These are phyloP conservation scores for Echinops telfairi DNA, from an alignment of 2,113 vertebrate genomes.

Conservation along the genomic window DNA sequence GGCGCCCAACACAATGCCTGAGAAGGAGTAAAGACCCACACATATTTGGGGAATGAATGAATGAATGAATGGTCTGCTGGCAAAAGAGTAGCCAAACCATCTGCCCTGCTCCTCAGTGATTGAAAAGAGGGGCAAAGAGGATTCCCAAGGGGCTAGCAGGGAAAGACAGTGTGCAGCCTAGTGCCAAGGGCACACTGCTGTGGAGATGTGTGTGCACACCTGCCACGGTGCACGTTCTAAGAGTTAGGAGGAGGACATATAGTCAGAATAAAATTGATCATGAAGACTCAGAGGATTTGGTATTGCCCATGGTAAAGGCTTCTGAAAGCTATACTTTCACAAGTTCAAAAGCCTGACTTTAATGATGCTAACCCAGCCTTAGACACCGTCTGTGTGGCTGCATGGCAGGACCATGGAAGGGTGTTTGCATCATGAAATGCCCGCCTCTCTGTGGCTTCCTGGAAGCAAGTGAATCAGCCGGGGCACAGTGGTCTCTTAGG, in stretches of 20 bases:
- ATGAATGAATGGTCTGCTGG: not conserved
- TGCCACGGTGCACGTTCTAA: not conserved
- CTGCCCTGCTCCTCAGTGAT: not conserved
- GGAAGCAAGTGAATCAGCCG: not conserved
- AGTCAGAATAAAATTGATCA: slow-evolving; percentile 26
- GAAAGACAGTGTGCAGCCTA: not conserved
- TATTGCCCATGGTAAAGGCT: not conserved
- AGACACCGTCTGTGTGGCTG: not conserved
- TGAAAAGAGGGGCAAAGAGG: not conserved
- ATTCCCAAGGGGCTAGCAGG: not conserved
- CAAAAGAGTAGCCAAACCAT: not conserved
- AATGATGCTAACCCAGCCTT: not conserved
- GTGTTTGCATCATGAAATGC: slow-evolving; percentile 16
- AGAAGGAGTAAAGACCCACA: not conserved
- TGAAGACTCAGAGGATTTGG: not conserved
- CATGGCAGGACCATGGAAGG: not conserved
- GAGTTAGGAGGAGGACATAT: not conserved
- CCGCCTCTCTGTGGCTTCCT: not conserved
- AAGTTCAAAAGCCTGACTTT: not conserved
- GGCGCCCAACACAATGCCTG: not conserved
- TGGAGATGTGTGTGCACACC: not conserved
- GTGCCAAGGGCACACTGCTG: not conserved
- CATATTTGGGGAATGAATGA: not conserved
- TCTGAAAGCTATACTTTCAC: not conserved
- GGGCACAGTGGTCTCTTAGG: not conserved